phyloP scores from a whole-genome alignment of 2,888 invertebrate genomes.

The Dolomedes plantarius region DNA sequence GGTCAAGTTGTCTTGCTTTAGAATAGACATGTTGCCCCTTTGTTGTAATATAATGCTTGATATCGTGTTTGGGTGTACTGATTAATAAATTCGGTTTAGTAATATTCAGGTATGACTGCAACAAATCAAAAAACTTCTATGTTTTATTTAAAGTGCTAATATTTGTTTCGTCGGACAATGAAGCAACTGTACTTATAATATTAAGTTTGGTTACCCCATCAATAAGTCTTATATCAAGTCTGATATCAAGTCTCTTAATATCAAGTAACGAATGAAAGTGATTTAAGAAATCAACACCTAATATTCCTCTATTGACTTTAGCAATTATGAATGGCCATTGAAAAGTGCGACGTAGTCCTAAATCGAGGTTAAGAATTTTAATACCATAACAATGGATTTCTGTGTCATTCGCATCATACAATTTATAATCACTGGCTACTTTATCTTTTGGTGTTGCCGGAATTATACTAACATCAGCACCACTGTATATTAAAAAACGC shows the following conservation, averaged over 20 bases:
- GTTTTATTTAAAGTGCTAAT: neutral
- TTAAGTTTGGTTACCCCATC: slow-evolving; percentile 1
- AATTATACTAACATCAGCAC: slow-evolving; percentile 11
- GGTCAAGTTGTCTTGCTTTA: too few species aligned
- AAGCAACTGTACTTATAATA: neutral
- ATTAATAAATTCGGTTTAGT: neutral
- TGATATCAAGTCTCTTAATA: too few species aligned
- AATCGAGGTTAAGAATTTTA: slow-evolving; percentile 30
- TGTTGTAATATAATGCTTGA: slow-evolving; percentile 74
- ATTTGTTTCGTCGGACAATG: neutral
- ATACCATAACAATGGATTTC: slow-evolving; percentile 34
- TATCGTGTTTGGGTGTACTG: too few species aligned
- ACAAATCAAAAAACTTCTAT: neutral
- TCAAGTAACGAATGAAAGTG: slow-evolving; percentile 24
- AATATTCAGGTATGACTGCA: neutral
- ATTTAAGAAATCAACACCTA: slow-evolving; percentile 67
- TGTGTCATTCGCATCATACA: slow-evolving; percentile 27
- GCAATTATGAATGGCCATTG: slow-evolving; percentile 57
- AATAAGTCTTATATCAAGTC: slow-evolving; percentile 8
- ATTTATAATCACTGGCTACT: neutral
- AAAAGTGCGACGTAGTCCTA: slow-evolving; percentile 34
- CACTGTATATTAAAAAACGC: slow-evolving; percentile 17
- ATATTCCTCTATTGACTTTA: slow-evolving; percentile 54
- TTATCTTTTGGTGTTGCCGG: neutral
- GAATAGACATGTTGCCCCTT: slow-evolving; percentile 74